A percentile compares a stretch with the other conserved stretches of the same genome.
Evolutionary conservation across 2,888 invertebrate species (phyloP).

Genomic region (Leptinotarsa haldemani): DNA sequence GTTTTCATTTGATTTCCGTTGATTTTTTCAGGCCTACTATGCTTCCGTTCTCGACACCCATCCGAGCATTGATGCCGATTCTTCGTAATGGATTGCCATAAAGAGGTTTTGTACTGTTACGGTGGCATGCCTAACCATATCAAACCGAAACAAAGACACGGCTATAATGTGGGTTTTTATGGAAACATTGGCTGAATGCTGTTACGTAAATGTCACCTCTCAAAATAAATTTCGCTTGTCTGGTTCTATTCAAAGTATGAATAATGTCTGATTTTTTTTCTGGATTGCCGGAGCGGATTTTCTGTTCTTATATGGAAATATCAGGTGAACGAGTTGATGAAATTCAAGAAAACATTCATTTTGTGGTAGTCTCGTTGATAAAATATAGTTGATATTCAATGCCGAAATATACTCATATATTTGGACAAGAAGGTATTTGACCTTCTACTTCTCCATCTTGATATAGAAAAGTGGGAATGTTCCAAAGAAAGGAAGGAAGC

Average conservation of each 20-base stretch:
- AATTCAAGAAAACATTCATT: background rate
- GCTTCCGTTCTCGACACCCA: background rate
- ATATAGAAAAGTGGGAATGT: too few species aligned
- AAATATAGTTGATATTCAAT: too few species aligned
- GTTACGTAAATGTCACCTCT: conserved; percentile 17
- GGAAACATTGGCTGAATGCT: background rate
- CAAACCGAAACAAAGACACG: conserved; percentile 33
- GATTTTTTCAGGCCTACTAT: background rate
- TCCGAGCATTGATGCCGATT: conserved; percentile 7
- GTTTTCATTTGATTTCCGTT: background rate
- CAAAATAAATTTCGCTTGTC: background rate
- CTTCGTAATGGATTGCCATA: background rate
- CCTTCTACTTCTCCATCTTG: too few species aligned
- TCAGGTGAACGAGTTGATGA: background rate
- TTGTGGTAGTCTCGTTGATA: background rate
- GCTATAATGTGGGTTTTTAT: conserved; percentile 18
- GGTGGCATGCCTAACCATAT: conserved; percentile 29
- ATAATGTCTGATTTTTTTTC: conserved; percentile 2
- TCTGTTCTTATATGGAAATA: background rate
- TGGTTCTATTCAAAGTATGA: conserved; percentile 3
- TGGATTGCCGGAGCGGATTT: background rate
- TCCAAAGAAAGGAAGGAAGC: too few species aligned
- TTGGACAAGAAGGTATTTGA: too few species aligned
- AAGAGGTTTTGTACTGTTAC: background rate
- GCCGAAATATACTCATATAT: too few species aligned